Base-by-base conservation (phyloP, 2,888 invertebrate genomes). In the Anagyrus pseudococci region DNA sequence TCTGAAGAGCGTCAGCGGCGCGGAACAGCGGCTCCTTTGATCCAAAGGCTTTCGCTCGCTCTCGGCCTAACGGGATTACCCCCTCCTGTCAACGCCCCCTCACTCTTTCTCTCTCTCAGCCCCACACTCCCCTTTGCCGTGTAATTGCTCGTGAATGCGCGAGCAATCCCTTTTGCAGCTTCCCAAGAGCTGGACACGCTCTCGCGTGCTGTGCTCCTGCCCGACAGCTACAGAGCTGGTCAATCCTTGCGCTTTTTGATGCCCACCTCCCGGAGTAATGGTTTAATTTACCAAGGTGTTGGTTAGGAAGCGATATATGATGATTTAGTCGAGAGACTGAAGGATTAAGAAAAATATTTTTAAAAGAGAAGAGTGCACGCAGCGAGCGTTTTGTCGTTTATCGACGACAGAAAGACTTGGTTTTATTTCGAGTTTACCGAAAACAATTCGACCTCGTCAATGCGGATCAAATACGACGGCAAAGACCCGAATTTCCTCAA, bases 101-200 rank as follows among this genome's bases (percentile, higher is more conserved):
- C n/a, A n/a, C n/a, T n/a, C n/a, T n/a, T n/a, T n/a, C n/a, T n/a
- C n/a, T n/a, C n/a, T n/a, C n/a, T n/a, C n/a, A n/a, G 73, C 79
- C 77, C 74, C 33, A 10, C 33, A 4, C 29, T 10, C 10, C 29
- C 72, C 79, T 56, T 62, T 25, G 15, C 66, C 68, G 68, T 68
- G 80, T 80, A 80, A 80, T 80, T 80, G 80, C 77, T 80, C 73
- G 77, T 79, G 80, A 80, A 80, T 77, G 76, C 75, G 68, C 29
- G 25, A 25, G n/a, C n/a, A n/a, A 43, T 71, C 19, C 15, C 20
- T 37, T 10, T 10, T 37, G 8, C 33, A 13, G 33, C 8, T 37
- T 37, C 33, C n/a, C n/a, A n/a, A n/a, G n/a, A n/a, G n/a, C n/a
- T n/a, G 33, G 33, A 13, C 4, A 37, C 33, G 19, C 29, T 13